Base-by-base conservation (phyloP, 92 coral and sea anemone species). In the Umimayanthus chanpuru region DNA sequence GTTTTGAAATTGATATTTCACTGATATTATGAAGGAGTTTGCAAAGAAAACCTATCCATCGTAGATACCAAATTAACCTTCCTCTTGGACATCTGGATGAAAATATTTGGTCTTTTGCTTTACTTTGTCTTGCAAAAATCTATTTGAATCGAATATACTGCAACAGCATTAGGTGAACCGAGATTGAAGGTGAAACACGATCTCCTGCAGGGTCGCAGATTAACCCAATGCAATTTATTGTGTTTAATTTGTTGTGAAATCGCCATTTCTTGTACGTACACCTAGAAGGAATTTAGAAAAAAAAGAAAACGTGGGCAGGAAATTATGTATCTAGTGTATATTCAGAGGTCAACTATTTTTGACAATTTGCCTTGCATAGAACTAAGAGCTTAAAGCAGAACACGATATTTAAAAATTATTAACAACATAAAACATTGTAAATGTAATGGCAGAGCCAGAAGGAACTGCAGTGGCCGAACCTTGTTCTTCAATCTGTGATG, bases 401-500 rank as follows among this genome's bases (percentile, higher is more conserved):
- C 74, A 81, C 85, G 74, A 81, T 81, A 81, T 81, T 81, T 61
- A 58, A 30, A 61, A 80, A 43, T 55, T n/a, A n/a, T n/a, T n/a
- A n/a, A n/a, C n/a, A n/a, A n/a, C n/a, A n/a, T n/a, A n/a, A n/a
- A n/a, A n/a, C n/a, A n/a, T n/a, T n/a, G n/a, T n/a, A n/a, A n/a
- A n/a, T n/a, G 23, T 29, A 18, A 61, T 56, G 73, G n/a, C 32
- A 56, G 85, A 61, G 30, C 71, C 30, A 30, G 75, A 58, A 81
- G 85, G 55, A 61, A 81, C 26, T 65, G 53, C 74, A 39, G 20
- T 77, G 23, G 38, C 25, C 26, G 53, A 81, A 21, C 73, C 55
- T 66, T 80, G 73, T n/a, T 65, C 75, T 65, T 81, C 85, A 81
- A 65, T 81, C 85, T 1, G 85, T 81, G 85, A 81, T 81, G 32